phyloP scores from a whole-genome alignment of 92 coral and sea anemone species.

The Anthopleura xanthogrammica region DNA sequence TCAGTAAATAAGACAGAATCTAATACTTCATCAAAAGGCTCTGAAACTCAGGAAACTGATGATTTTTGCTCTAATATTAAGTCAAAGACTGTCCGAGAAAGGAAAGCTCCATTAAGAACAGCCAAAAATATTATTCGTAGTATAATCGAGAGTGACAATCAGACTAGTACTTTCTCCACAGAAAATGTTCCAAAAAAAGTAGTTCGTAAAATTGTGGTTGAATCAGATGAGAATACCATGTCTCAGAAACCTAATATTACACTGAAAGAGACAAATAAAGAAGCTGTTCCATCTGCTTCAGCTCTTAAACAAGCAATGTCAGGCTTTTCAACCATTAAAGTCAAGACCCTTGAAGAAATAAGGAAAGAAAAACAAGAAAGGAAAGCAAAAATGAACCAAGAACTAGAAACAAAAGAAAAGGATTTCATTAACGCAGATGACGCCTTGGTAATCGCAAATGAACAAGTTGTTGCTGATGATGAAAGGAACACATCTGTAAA shows the following conservation, averaged over 20 bases:
- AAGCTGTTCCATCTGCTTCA: background rate
- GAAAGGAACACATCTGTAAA: background rate
- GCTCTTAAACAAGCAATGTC: background rate
- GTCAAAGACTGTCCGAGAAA: background rate
- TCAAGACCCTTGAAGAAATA: constrained; percentile 73
- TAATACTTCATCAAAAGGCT: background rate
- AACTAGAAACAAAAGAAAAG: background rate
- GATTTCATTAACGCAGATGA: background rate
- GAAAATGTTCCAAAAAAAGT: constrained; percentile 17
- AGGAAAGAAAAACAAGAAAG: constrained; percentile 67
- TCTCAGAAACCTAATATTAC: background rate
- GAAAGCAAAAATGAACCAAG: constrained; percentile 12
- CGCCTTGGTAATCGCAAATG: background rate
- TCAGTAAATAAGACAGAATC: constrained; percentile 21
- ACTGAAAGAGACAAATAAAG: background rate
- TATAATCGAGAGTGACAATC: constrained; percentile 13
- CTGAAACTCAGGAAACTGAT: constrained; percentile 8
- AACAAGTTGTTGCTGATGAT: background rate
- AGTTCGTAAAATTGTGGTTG: constrained; percentile 16
- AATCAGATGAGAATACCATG: constrained; percentile 6
- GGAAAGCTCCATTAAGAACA: constrained; percentile 8
- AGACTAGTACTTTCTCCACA: background rate
- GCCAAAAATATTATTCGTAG: constrained; percentile 26
- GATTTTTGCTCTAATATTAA: background rate
- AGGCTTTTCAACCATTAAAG: constrained; percentile 39